These are phyloP conservation scores for Leptodactylus fuscus DNA, from an alignment of 2,113 vertebrate species.

Conservation along the genomic window DNA sequence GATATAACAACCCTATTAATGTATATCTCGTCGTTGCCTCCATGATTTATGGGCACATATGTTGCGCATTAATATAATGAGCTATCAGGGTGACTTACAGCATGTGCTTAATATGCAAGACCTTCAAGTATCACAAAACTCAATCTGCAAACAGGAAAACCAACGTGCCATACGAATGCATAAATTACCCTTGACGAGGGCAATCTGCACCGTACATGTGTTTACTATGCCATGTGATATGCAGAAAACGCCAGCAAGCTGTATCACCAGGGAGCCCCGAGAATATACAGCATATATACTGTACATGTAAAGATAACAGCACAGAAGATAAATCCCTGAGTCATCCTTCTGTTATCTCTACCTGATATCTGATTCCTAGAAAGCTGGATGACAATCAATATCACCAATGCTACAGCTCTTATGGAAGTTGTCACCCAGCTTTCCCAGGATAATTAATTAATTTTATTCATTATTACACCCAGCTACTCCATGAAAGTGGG, in stretches of 20 bases:
- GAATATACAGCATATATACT: neutral
- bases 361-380: too few relatives aligned
- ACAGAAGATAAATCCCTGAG: neutral
- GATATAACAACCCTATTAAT: neutral
- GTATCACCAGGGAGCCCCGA: neutral
- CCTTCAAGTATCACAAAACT: neutral
- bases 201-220: neutral
- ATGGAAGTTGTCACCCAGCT: too few relatives aligned
- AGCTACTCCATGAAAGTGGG: too few relatives aligned
- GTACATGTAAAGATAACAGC: too few relatives aligned
- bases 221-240: neutral
- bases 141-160: neutral
- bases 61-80: neutral
- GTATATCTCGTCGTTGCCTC: neutral
- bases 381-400: too few relatives aligned
- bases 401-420: too few relatives aligned
- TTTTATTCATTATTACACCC: too few relatives aligned
- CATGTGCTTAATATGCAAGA: constrained; percentile 10
- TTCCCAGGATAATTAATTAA: too few relatives aligned
- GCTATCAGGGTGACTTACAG: neutral
- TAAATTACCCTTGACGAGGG: constrained; percentile 29
- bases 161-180: neutral
- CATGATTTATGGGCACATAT: neutral
- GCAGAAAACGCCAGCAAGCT: neutral
- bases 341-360: neutral